A percentile compares a stretch with the other conserved stretches of the same genome.
phyloP scores from a whole-genome alignment of 2,888 invertebrate genomes.

The Cheilosia pagana region DNA sequence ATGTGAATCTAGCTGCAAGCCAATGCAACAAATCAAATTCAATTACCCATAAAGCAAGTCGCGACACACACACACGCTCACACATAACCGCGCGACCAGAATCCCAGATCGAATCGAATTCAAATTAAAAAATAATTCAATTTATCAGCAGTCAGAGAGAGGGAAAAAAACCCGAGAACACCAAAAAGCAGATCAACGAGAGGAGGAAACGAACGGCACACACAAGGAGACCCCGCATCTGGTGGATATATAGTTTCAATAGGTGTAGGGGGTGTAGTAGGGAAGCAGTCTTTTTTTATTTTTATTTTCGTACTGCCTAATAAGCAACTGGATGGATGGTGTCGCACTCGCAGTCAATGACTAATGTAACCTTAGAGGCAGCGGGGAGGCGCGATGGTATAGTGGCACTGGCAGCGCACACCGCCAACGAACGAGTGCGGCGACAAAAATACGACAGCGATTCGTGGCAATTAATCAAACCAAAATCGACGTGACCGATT shows the following conservation, averaged over 20 bases:
- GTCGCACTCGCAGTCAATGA: conserved; percentile 53
- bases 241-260: conserved; percentile 33
- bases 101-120: conserved; percentile 66
- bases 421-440: conserved; percentile 42
- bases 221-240: conserved; percentile 45
- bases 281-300: conserved; percentile 42
- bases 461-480: conserved; percentile 77
- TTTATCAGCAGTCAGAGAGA: conserved; percentile 47
- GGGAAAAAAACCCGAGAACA: conserved; percentile 6
- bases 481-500: conserved; percentile 77
- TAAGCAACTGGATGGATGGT: conserved; percentile 44
- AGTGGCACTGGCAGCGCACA: conserved; percentile 1
- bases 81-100: conserved; percentile 46
- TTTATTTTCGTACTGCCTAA: conserved; percentile 23
- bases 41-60: conserved; percentile 71
- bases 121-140: conserved; percentile 72
- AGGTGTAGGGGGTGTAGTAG: conserved; percentile 38
- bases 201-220: conserved; percentile 20
- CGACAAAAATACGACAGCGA: conserved; percentile 66
- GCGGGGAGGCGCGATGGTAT: conserved; percentile 6
- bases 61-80: conserved; percentile 20
- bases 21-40: conserved; percentile 72
- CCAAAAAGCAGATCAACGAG: conserved; percentile 26
- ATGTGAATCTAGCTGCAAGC: conserved; percentile 47
- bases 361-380: conserved; percentile 66